phyloP scores from a whole-genome alignment of 2,888 invertebrate species.

The Emmelina monodactyla region DNA sequence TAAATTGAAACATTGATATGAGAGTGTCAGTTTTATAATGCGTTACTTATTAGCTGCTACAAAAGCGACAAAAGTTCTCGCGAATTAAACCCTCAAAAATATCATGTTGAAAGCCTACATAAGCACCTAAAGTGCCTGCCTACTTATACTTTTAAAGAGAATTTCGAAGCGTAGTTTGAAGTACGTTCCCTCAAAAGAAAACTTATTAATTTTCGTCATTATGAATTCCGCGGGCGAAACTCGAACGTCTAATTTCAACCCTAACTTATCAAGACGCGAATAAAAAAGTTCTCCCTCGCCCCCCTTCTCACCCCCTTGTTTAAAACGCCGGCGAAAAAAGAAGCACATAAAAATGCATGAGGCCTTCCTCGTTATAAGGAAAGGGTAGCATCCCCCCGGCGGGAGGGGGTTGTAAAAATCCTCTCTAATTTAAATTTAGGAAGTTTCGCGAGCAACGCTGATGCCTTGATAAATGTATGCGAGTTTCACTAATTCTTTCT shows the following conservation, averaged over 20 bases:
- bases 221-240: slow-evolving; percentile 67
- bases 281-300: slow-evolving; percentile 63
- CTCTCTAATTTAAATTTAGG: slow-evolving; percentile 68
- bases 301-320: slow-evolving; percentile 65
- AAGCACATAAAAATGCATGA: slow-evolving; percentile 70
- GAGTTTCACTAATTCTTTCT: slow-evolving; percentile 57
- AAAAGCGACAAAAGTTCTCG: too few relatives aligned
- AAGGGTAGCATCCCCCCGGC: slow-evolving; percentile 58
- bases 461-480: slow-evolving; percentile 65
- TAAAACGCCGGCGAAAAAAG: slow-evolving; percentile 68
- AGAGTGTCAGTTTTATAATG: too few relatives aligned
- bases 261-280: slow-evolving; percentile 69
- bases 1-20: too few relatives aligned
- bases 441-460: slow-evolving; percentile 62
- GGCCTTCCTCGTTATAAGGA: slow-evolving; percentile 69
- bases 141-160: too few relatives aligned
- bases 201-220: slow-evolving; percentile 67
- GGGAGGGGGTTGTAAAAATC: slow-evolving; percentile 67
- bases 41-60: too few relatives aligned
- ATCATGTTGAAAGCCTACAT: too few relatives aligned
- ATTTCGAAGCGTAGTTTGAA: slow-evolving; percentile 29
- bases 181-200: slow-evolving; percentile 55
- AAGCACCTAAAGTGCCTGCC: too few relatives aligned
- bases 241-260: slow-evolving; percentile 68
- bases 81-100: too few relatives aligned